These are phyloP conservation scores for Argyra leucocephala DNA, from an alignment of 2,888 invertebrate species.

Conservation along the genomic window DNA sequence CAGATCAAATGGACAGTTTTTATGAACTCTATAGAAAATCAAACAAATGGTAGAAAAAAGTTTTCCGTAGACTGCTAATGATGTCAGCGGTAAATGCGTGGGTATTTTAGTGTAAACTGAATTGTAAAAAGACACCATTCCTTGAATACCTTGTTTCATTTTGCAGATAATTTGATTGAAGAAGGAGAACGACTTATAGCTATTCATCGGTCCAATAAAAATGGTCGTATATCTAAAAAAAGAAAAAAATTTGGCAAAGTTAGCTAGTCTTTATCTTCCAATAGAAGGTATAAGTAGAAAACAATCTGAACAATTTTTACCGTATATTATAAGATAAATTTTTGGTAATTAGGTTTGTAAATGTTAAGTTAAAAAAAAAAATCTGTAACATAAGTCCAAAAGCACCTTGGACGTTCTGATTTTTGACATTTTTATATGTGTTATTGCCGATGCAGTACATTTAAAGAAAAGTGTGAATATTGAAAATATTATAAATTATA, in stretches of 20 bases:
- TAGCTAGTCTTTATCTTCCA: not conserved
- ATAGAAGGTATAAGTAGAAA: no score
- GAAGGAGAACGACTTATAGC: constrained; percentile 14
- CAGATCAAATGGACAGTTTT: constrained; percentile 17
- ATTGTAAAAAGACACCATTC: constrained; percentile 19
- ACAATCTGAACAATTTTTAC: no score
- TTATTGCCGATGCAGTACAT: no score
- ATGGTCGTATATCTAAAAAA: constrained; percentile 7
- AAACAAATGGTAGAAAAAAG: constrained; percentile 21
- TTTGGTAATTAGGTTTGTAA: no score
- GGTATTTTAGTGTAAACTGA: constrained; percentile 15
- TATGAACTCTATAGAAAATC: constrained; percentile 21
- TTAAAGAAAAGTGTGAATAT: no score
- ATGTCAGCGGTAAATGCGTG: constrained; percentile 20
- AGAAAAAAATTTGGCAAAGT: not conserved
- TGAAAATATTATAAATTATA: no score
- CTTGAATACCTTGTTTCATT: constrained; percentile 16
- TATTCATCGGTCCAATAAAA: constrained; percentile 15
- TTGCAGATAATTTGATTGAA: constrained; percentile 12
- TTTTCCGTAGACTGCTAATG: constrained; percentile 19
- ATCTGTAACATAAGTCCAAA: no score
- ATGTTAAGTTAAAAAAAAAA: no score
- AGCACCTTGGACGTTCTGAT: no score
- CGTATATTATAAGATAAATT: no score
- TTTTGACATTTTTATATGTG: no score